A percentile compares a stretch with the other conserved stretches of the same genome.
Conservation (phyloP, 2,888 invertebrate genomes). For the Seladonia tumulorum region DNA sequence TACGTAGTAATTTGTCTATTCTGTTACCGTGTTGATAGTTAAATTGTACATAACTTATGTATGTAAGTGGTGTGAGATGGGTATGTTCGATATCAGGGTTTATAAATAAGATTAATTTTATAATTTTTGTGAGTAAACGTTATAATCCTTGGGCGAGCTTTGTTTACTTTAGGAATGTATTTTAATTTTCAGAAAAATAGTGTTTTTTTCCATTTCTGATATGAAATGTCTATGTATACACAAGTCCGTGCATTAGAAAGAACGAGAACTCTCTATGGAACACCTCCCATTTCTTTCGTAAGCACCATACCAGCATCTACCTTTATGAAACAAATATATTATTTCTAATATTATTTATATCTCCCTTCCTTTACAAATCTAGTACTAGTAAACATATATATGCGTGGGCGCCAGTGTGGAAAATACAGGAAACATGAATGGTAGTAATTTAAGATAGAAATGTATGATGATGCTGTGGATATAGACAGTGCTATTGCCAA, state of each 20-base stretch:
- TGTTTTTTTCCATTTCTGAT: constrained; percentile 59
- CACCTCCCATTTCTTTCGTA: constrained; percentile 62
- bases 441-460: constrained; percentile 46
- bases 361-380: constrained; percentile 63
- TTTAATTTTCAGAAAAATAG: constrained; percentile 77
- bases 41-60: constrained; percentile 51
- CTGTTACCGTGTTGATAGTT: constrained; percentile 27
- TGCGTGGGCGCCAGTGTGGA: constrained; percentile 62
- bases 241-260: constrained; percentile 66
- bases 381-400: constrained; percentile 65
- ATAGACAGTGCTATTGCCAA: constrained; percentile 52
- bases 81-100: constrained; percentile 48
- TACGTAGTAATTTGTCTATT: constrained; percentile 26
- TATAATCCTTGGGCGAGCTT: constrained; percentile 49
- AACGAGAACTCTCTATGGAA: constrained; percentile 62
- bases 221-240: constrained; percentile 55
- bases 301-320: constrained; percentile 67
- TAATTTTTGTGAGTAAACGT: constrained; percentile 52
- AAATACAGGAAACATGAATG: constrained; percentile 47
- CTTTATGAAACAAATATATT: constrained; percentile 78
- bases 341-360: constrained; percentile 76
- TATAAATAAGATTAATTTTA: constrained; percentile 51
- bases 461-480: constrained; percentile 54
- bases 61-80: constrained; percentile 45
- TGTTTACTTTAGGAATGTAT: constrained; percentile 78